A percentile compares a stretch with the other conserved stretches of the same genome.
Conservation (phyloP, 2,797 vertebrate species). For the Mycteria americana region DNA sequence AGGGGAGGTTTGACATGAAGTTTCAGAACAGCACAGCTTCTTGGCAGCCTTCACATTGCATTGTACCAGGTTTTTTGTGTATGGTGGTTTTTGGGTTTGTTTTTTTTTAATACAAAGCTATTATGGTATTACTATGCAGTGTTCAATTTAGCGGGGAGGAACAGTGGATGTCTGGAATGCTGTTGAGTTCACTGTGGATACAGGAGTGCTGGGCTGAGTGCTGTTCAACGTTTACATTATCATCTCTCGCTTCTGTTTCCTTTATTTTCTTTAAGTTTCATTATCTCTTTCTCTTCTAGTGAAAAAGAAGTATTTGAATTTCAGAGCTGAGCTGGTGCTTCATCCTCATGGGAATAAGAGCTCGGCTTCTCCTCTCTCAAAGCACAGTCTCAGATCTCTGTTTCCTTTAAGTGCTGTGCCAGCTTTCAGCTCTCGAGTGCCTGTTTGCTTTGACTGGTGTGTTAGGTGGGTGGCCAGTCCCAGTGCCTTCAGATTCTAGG, state of each 20-base stretch:
- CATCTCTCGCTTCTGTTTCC: not conserved
- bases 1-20: not conserved
- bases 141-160: not conserved
- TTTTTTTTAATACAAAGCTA: not conserved
- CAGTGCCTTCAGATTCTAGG: not conserved
- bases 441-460: not conserved
- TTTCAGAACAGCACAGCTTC: not conserved
- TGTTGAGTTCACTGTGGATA: not conserved
- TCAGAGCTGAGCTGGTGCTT: not conserved
- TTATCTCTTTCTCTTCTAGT: not conserved
- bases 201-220: not conserved
- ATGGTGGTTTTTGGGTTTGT: not conserved
- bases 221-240: not conserved
- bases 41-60: not conserved
- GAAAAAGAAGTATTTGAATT: conserved; percentile 24
- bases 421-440: not conserved
- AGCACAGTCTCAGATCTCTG: conserved; percentile 24
- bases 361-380: not conserved
- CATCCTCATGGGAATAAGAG: not conserved
- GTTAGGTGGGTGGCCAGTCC: not conserved
- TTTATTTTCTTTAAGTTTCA: not conserved
- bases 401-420: not conserved
- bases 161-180: not conserved
- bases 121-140: not conserved
- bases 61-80: not conserved